Evolutionary conservation across 2,888 invertebrate genomes (phyloP), one percentile per base, ranked within the genome.

Genomic region (Noctua pronuba): DNA sequence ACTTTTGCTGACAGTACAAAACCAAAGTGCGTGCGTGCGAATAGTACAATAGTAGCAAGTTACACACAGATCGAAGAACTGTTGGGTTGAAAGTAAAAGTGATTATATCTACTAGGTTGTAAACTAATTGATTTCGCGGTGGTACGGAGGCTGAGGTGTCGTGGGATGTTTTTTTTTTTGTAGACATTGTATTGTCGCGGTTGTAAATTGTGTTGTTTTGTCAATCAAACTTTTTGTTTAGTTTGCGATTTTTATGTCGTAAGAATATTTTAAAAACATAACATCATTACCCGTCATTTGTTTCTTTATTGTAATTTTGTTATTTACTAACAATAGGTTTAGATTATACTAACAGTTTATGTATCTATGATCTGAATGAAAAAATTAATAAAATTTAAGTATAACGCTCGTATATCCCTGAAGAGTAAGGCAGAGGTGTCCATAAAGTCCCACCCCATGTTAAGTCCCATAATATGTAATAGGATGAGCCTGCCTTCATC

Each of bases 61-160:
- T 49, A 65, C 65, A 66, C 55, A 44, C 44, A 73, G 58, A 74
- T 77, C 69, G 31, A 18, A 49, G 55, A 69, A 41, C 72, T 28
- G 65, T 41, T 66, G 60, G 16, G n/a, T 55, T 41, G 74, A 72
- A 73, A 58, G 83, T 85, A 85, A 85, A 46, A 81, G 75, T 69
- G 60, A n/a, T 65, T 46, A 66, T 74, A 67, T 67, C 35, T 62
- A 31, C 1, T 73, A 55, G n/a, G 62, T 52, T 31, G n/a, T 66
- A 2, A 52, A 58, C 38, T 68, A 74, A 81, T 82, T 71, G 85
- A 85, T 85, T 85, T 85, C 31, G 31, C 58, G 62, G 58, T 16
- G 16, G 7, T 41, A 52, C 35, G 52, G 67, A 46, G 2, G 4
- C 16, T 1, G 5, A 7, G 13, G 58, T 41, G 38, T 16, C 67